Evolutionary conservation across 2,888 invertebrate genomes (phyloP), one percentile per base, ranked within the genome.

Genomic region (Notodromas monacha): DNA sequence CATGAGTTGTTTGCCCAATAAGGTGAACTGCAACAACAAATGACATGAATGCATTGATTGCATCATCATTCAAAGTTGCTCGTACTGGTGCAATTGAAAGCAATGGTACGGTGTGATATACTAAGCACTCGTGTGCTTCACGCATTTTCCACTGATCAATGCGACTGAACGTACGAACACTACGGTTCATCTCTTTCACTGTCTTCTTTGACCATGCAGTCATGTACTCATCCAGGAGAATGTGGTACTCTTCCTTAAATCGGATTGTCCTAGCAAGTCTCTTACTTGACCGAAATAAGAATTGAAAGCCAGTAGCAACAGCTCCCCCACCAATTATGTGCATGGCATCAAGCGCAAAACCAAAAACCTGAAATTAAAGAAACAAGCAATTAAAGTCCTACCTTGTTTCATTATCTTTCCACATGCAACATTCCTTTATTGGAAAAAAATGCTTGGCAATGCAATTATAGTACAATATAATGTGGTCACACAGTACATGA

Each of bases 81-180:
- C 21, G 21, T 8, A 21, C 8, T n/a, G 6, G 8, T 21, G 21
- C 8, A 21, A 21, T n/a, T 21, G 8, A 6, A 21, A 21, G 21
- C n/a, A 21, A 21, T 21, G 21, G 8, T 6, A 21, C n/a, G 8
- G n/a, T 21, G 21, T 21, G 21, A n/a, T 21, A 21, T n/a, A 21
- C n/a, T 21, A 21, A n/a, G n/a, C 21, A 21, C 6, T 21, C 21
- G 21, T 21, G 21, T n/a, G 21, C 21, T 21, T 21, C 21, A 6
- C 21, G 21, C 21, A 21, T 21, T 21, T 21, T 21, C 21, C 21
- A 21, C n/a, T 21, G 21, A 21, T 21, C 21, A n/a, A 21, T 21
- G n/a, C n/a, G n/a, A 21, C n/a, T n/a, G 21, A 21, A 8, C n/a
- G 21, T 21, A 6, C 21, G 6, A 6, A 21, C 21, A n/a, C 21